Evolutionary conservation across 2,797 vertebrate genomes (phyloP).

Genomic region (Synaphobranchus kaupii): DNA sequence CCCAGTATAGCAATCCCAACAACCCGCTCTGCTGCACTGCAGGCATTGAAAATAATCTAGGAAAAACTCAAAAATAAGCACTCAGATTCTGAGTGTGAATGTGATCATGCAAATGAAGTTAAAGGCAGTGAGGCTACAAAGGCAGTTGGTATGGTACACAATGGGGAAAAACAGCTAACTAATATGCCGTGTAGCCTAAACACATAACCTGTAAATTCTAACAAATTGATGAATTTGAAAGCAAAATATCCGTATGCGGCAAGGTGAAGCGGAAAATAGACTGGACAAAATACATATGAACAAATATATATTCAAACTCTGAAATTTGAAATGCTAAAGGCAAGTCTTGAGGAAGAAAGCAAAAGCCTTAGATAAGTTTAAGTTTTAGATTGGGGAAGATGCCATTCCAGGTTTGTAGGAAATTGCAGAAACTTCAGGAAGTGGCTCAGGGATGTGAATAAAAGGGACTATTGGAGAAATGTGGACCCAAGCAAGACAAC

Average conservation of each 20-base stretch:
- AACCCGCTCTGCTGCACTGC: neutral
- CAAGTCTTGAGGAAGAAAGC: neutral
- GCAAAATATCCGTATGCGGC: neutral
- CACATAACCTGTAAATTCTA: neutral
- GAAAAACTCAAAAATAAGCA: neutral
- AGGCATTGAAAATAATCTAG: neutral
- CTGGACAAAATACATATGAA: neutral
- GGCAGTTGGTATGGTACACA: neutral
- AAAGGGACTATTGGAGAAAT: neutral
- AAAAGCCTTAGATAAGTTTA: neutral
- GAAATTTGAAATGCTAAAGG: neutral
- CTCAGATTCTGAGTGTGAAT: neutral
- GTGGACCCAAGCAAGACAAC: constrained; percentile 1
- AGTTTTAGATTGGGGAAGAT: neutral
- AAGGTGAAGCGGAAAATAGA: neutral
- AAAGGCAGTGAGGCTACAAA: neutral
- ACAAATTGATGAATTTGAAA: neutral
- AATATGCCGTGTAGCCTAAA: neutral
- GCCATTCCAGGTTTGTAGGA: neutral
- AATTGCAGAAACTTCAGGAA: neutral
- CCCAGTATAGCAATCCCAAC: neutral
- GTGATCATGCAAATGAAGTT: neutral
- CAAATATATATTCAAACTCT: neutral
- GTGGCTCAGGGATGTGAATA: neutral
- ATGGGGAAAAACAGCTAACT: neutral